These are phyloP conservation scores for Aphelenchoides bicaudatus DNA, from an alignment of 2,888 invertebrate species.

Conservation along the genomic window DNA sequence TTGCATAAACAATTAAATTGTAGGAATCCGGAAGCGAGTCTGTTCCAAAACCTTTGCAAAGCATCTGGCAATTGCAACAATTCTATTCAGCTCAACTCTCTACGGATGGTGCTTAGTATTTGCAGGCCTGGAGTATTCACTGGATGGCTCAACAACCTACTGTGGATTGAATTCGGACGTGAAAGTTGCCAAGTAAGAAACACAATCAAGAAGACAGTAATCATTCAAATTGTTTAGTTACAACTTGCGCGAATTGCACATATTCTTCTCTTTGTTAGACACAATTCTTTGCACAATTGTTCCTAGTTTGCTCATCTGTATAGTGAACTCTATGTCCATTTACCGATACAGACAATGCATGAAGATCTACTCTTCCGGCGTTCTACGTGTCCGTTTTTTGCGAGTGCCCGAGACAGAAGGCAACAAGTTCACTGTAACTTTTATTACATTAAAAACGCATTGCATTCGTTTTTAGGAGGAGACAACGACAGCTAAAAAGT, in stretches of 20 bases:
- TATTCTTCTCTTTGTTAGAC: slow-evolving; percentile 52
- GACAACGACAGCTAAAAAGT: slow-evolving; percentile 47
- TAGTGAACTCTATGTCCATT: slow-evolving; percentile 55
- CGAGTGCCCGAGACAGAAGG: slow-evolving; percentile 19
- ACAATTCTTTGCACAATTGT: slow-evolving; percentile 49
- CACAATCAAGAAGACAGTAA: background rate
- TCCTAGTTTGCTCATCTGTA: slow-evolving; percentile 54
- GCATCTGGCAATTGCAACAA: slow-evolving; percentile 43
- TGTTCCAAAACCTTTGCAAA: slow-evolving; percentile 52
- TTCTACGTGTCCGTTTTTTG: slow-evolving; percentile 54
- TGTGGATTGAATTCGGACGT: slow-evolving; percentile 52
- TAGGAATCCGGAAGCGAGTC: slow-evolving; percentile 46
- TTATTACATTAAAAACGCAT: background rate
- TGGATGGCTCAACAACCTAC: slow-evolving; percentile 33
- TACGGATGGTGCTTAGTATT: slow-evolving; percentile 55
- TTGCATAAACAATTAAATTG: background rate
- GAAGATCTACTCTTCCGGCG: slow-evolving; percentile 57
- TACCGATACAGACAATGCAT: slow-evolving; percentile 58
- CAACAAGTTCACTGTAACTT: slow-evolving; percentile 18
- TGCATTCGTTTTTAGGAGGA: slow-evolving; percentile 37
- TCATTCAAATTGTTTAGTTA: slow-evolving; percentile 30
- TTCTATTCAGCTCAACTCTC: slow-evolving; percentile 36
- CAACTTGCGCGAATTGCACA: slow-evolving; percentile 45
- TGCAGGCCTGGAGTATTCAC: slow-evolving; percentile 46
- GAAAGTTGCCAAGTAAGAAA: slow-evolving; percentile 36